Percentiles rank a stretch among this genome's conserved stretches.
Conservation (phyloP, 2,888 invertebrate genomes). For the Metallyticus violacea region DNA sequence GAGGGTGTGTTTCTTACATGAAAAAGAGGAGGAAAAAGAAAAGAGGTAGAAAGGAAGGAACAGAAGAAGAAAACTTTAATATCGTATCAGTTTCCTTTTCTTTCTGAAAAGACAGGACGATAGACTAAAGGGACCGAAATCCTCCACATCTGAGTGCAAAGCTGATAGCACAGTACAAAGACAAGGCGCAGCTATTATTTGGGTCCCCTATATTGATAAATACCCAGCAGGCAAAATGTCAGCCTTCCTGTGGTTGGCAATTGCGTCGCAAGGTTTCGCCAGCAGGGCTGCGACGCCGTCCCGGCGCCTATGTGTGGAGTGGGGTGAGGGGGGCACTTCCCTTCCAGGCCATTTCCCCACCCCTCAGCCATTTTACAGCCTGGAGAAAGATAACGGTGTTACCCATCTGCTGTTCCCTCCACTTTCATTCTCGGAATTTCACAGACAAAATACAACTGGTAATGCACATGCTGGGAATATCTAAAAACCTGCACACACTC, state of each 20-base stretch:
- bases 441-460: neutral
- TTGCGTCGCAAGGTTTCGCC: constrained; percentile 5
- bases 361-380: neutral
- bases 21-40: no score
- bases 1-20: no score
- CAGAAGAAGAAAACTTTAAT: neutral
- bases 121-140: neutral
- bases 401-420: neutral
- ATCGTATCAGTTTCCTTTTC: neutral
- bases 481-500: neutral
- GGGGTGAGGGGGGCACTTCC: neutral
- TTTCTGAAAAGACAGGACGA: no score
- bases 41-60: no score
- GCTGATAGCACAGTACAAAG: no score
- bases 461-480: neutral
- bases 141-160: neutral
- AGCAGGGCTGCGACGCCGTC: neutral
- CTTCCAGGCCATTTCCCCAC: neutral
- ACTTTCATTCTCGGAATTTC: neutral
- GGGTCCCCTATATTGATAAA: neutral
- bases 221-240: neutral
- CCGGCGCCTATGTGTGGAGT: neutral
- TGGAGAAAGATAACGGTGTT: neutral
- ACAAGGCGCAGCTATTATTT: neutral
- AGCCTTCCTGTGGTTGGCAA: neutral